Base-by-base conservation (phyloP, 2,113 vertebrate genomes). In the Carlito syrichta region DNA sequence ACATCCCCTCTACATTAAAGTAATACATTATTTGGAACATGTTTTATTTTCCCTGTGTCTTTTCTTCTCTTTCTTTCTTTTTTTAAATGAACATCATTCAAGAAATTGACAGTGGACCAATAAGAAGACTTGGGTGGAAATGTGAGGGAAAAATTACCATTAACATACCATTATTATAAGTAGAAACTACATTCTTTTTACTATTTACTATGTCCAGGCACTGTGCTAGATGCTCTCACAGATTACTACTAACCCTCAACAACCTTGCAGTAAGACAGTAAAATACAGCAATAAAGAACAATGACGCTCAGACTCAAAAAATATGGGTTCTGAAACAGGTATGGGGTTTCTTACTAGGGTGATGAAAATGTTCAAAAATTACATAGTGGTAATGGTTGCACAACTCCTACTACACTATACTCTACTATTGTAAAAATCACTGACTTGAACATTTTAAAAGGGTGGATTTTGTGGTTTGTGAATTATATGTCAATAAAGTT, bases 21-120 rank as follows among this genome's bases (percentile, higher is more conserved):
- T 52, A 86, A 96, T 62, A 86, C 30, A 79, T 74, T 89, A 45
- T 87, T 81, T 66, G 30, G 30, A 50, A 85, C 91, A n/a, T 62
- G 23, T 92, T 84, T 95, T 89, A 35, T 89, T 63, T 96, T 83
- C 35, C 17, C n/a, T 78, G 20, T 63, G 92, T 87, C 58, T 43
- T 93, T 92, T 97, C 86, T 84, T 60, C n/a, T n/a, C n/a, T n/a
- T n/a, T n/a, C n/a, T n/a, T 94, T 87, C 58, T 43, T 93, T 92
- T 97, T 89, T 84, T 60, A 30, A 96, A 73, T 73, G 19, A 92
- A 62, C 7, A 78, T 79, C 82, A 86, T 78, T 94, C 45, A 94
- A 56, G 48, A 95, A 95, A 50, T 27, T 69, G 89, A 94, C 40
- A 52, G 32, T 54, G 43, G 77, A 62, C 7, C 19, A 83, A 14